Conservation (phyloP, 2,888 invertebrate genomes). For the Ischnus inquisitorius region DNA sequence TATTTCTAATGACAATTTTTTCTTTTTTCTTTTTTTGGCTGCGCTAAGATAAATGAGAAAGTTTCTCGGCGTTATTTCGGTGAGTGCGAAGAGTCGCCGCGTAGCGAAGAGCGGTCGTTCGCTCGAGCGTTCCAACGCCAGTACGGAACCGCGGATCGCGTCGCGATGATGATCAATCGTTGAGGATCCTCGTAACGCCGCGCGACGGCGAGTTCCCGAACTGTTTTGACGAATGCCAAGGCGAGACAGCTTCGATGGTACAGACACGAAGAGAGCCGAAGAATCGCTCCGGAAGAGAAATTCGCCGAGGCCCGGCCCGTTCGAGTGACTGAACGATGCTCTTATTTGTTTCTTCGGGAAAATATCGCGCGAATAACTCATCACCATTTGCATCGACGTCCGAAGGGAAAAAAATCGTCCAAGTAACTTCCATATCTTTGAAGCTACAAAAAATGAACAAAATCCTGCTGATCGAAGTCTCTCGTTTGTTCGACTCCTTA, state of each 20-base stretch:
- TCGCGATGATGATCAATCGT: constrained; percentile 64
- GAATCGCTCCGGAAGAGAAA: neutral
- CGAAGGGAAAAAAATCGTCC: too few relatives aligned
- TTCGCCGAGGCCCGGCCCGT: neutral
- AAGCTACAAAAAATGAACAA: too few relatives aligned
- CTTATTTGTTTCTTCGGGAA: neutral
- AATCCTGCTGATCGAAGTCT: too few relatives aligned
- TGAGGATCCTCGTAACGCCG: constrained; percentile 78
- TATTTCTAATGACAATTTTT: neutral
- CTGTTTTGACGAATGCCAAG: constrained; percentile 76
- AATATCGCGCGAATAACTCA: neutral
- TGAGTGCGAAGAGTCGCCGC: neutral
- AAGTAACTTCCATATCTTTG: too few relatives aligned
- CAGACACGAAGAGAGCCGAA: constrained; percentile 65
- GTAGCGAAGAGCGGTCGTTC: neutral
- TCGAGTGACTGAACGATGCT: neutral
- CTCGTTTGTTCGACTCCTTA: too few relatives aligned
- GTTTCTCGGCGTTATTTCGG: neutral
- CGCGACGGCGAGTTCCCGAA: constrained; percentile 80
- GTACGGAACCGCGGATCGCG: constrained; percentile 39
- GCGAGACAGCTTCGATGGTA: constrained; percentile 81
- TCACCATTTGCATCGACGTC: too few relatives aligned
- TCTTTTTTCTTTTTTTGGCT: neutral
- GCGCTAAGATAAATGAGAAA: neutral
- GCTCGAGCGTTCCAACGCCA: constrained; percentile 11